Base-by-base conservation (phyloP, 2,888 invertebrate species). In the Pristionchus entomophagus region DNA sequence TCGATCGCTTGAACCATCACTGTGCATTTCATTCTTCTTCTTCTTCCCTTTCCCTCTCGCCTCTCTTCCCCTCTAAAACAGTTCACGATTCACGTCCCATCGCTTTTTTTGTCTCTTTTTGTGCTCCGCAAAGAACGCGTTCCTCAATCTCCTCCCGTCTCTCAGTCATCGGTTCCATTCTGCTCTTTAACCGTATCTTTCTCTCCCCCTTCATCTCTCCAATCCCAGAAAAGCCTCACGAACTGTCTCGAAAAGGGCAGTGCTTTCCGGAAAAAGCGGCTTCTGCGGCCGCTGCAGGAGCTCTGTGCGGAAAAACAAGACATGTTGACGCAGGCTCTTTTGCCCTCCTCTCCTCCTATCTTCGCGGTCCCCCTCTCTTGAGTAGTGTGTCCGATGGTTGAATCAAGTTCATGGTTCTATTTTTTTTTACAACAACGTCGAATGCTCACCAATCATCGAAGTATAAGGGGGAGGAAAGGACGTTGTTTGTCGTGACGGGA, bases 1-100 rank as follows among this genome's bases (percentile, higher is more conserved):
- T 65, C 35, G 35, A 41, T 73, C 73, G 73, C 41, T 73, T n/a
- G 14, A 73, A 73, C 73, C 73, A 45, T 73, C 73, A 45, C n/a
- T 69, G 26, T 17, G 5, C 69, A 41, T n/a, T 45, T 45, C 38
- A 41, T 41, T 73, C 73, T 41, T n/a, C 5, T 3, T n/a, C 22
- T 32, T 41, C 41, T 26, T 41, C 45, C 5, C 10, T n/a, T 6
- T 32, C n/a, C 41, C 22, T 73, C 73, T 41, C 73, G 38, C 26
- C n/a, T 35, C 38, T n/a, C 65, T 29, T 29, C 26, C 59, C 32
- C 62, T 17, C 73, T 73, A 73, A 73, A 73, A 73, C 73, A 73
- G 73, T 73, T 73, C 73, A 73, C 73, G 73, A 73, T 14, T 41
- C 14, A 10, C 45, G 6, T 45, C 45, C 14, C 45, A 10, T 45